Base-by-base conservation (phyloP, 2,113 vertebrate genomes). In the Hucho hucho region DNA sequence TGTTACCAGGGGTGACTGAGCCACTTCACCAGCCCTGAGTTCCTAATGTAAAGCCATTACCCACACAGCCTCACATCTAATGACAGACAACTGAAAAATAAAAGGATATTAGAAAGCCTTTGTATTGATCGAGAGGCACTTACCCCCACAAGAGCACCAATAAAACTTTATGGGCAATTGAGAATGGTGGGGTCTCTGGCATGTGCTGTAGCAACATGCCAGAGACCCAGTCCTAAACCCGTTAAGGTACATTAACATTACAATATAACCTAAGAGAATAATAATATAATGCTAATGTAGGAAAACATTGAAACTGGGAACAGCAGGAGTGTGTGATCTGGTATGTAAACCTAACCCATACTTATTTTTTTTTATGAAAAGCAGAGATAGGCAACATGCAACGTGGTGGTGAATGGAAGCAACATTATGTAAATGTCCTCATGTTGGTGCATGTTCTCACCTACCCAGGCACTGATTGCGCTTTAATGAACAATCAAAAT, bases 41-140 rank as follows among this genome's bases (percentile, higher is more conserved):
- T 22, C 13, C 67, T 46, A 46, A 69, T 69, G 67, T 25, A 69
- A 69, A 69, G 25, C 67, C 43, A 69, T 47, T 69, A 69, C 43
- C 32, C 28, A 26, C 67, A 47, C 67, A 25, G 43, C 43, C 32
- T 37, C 26, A 14, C 9, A 14, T 4, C 67, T 69, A 69, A 47
- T 25, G 22, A 69, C 66, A n/a, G 0, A 67, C n/a, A 69, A 37
- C 67, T 69, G n/a, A 69, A 66, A 37, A 67, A 67, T 20, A 67
- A 67, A 67, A 25, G 67, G 32, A 69, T 69, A 69, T 69, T 47
- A 47, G 67, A 47, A 26, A 47, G 32, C 32, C 11, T 3, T 69
- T 69, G 47, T 69, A 69, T 47, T 47, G 67, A 69, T 43, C 43
- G 43, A 11, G 43, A 69, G 67, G 67, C 67, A 69, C 67, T 69